These are phyloP conservation scores for Phoxinus phoxinus DNA, from an alignment of 2,113 vertebrate genomes.

Conservation along the genomic window DNA sequence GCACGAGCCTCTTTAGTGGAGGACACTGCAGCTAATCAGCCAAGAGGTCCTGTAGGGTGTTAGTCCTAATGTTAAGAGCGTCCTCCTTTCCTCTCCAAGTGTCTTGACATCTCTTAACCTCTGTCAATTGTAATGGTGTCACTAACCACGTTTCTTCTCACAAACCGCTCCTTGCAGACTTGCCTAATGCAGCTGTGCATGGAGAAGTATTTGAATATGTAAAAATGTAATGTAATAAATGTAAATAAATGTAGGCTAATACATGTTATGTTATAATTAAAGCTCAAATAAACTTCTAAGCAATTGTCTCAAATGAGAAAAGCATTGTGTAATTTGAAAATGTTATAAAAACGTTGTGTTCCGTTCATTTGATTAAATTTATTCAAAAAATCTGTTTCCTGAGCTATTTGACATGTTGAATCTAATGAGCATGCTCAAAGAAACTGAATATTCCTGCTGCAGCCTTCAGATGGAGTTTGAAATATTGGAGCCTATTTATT, in stretches of 20 bases:
- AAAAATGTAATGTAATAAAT: not conserved
- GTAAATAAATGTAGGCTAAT: not conserved
- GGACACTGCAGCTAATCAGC: slow-evolving; percentile 70
- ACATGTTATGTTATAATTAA: not conserved
- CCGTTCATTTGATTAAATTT: too few species aligned
- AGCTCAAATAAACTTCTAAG: not conserved
- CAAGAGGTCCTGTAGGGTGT: slow-evolving; percentile 70
- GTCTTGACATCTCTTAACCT: slow-evolving; percentile 81
- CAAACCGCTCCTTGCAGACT: slow-evolving; percentile 16
- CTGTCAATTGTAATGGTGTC: slow-evolving; percentile 69
- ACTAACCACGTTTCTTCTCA: slow-evolving; percentile 25
- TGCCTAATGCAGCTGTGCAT: not conserved
- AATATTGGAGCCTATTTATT: not conserved
- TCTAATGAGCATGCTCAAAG: not conserved
- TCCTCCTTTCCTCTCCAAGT: slow-evolving; percentile 71
- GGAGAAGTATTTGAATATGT: slow-evolving; percentile 54
- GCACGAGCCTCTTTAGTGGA: slow-evolving; percentile 67
- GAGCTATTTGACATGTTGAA: not conserved
- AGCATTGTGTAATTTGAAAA: too few species aligned
- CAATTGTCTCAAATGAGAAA: not conserved
- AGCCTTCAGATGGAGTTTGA: not conserved
- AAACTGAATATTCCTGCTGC: not conserved
- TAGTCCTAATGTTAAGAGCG: slow-evolving; percentile 69
- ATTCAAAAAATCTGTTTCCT: too few species aligned
- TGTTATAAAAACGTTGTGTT: too few species aligned